These are phyloP conservation scores for Cochlearius cochlearius DNA, from an alignment of 2,113 vertebrate species.

Conservation along the genomic window DNA sequence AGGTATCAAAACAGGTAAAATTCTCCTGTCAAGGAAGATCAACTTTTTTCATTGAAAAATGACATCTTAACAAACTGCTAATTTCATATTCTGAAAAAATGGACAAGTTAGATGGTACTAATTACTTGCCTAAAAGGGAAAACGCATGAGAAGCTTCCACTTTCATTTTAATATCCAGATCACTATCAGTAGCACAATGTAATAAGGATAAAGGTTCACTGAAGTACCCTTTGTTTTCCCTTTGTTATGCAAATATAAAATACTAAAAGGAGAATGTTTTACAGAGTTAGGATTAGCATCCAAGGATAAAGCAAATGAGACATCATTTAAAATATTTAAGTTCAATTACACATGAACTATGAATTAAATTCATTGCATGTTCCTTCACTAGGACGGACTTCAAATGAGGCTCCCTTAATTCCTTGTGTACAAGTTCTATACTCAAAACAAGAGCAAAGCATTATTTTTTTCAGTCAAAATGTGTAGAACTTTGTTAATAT, in stretches of 20 bases:
- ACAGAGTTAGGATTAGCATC: conserved; percentile 14
- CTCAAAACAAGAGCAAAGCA: background rate
- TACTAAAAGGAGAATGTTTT: background rate
- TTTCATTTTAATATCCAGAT: conserved; percentile 57
- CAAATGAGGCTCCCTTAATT: background rate
- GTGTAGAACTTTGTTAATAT: background rate
- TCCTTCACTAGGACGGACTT: background rate
- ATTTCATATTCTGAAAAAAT: conserved; percentile 29
- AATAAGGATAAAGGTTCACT: conserved; percentile 49
- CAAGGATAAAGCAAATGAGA: conserved; percentile 32
- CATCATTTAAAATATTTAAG: conserved; percentile 46
- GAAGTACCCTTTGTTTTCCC: background rate
- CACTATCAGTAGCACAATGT: background rate
- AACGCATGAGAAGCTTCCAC: background rate
- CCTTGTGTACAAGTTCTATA: background rate
- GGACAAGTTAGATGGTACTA: background rate
- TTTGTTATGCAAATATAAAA: conserved; percentile 50
- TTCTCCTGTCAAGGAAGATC: conserved; percentile 16
- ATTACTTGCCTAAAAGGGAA: conserved; percentile 33
- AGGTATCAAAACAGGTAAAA: conserved; percentile 26
- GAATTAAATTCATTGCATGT: background rate
- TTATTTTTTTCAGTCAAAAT: background rate
- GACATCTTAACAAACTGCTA: background rate
- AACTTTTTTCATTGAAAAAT: background rate
- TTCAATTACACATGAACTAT: conserved; percentile 16